Base-by-base conservation (phyloP, 2,113 vertebrate genomes). In the Dendrocopos noguchii region DNA sequence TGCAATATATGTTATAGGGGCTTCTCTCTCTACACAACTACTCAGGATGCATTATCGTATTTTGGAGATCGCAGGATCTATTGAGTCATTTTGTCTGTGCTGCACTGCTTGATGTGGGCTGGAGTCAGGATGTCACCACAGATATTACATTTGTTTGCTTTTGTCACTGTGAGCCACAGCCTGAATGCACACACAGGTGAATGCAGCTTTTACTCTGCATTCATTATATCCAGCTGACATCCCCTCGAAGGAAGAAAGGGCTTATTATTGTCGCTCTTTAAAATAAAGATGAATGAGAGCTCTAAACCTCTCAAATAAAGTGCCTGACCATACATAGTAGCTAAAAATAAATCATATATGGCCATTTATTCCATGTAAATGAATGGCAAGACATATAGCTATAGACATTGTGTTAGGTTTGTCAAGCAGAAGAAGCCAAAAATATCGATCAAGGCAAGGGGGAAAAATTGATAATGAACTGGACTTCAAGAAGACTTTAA, bases 371-470 rank as follows among this genome's bases (percentile, higher is more conserved):
- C 91, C 94, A 93, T 96, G 94, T 94, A 97, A 98, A 98, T 97
- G 96, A 97, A 97, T 95, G 60, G 71, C 34, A 92, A 92, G 92
- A 95, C 93, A 95, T 96, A 77, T 88, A 87, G 96, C 95, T 95
- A 96, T 91, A 97, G 97, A 97, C 95, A 73, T 93, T 94, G 88
- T 95, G 93, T 95, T 96, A 92, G 91, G 94, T 96, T 96, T 92
- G 68, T 96, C 95, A 95, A 95, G 89, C 86, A 76, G 83, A 87
- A 93, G 80, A 85, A 95, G 91, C 95, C 97, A 97, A 97, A 98
- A 97, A 94, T 97, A 97, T 97, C 94, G 97, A 98, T 97, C 95
- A 96, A 97, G 93, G 76, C 56, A 88, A 85, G n/a, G 71, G 87
- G 64, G 34, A 22, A 79, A 89, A 94, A 96, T 94, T 97, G 94